Evolutionary conservation across 2,113 vertebrate species (phyloP).

Genomic region (Pelecanoides urinatrix): DNA sequence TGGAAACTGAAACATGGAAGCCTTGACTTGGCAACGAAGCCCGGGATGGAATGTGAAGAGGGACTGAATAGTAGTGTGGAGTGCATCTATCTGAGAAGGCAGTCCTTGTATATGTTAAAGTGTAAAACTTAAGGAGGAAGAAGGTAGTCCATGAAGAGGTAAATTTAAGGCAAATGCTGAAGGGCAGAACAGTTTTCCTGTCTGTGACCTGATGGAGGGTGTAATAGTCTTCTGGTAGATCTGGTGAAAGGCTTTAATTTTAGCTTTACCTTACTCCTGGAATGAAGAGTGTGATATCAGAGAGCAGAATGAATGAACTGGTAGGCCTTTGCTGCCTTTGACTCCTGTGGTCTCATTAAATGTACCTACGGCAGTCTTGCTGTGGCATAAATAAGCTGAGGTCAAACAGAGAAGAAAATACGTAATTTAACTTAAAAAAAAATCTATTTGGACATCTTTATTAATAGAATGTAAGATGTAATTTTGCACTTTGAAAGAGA

Average conservation of each 20-base stretch:
- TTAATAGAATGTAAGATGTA: not conserved
- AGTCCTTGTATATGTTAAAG: fast-evolving
- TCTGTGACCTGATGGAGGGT: not conserved
- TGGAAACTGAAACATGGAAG: not conserved
- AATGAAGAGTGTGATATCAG: not conserved
- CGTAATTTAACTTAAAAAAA: not conserved
- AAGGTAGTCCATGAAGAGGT: fast-evolving
- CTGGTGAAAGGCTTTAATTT: not conserved
- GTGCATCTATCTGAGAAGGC: not conserved
- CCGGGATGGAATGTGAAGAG: not conserved
- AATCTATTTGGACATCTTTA: not conserved
- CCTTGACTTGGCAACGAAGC: fast-evolving
- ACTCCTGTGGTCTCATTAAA: not conserved
- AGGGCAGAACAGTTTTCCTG: not conserved
- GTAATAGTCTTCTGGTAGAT: not conserved
- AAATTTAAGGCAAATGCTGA: not conserved
- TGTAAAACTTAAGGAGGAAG: not conserved
- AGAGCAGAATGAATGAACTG: not conserved
- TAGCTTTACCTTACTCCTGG: not conserved
- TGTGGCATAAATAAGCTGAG: not conserved
- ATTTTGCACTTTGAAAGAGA: not conserved
- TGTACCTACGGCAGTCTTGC: not conserved
- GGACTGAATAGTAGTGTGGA: fast-evolving
- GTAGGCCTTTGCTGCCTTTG: not conserved
- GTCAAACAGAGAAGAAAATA: not conserved